Conservation (phyloP, 2,888 invertebrate genomes). For the Emmelina monodactyla region DNA sequence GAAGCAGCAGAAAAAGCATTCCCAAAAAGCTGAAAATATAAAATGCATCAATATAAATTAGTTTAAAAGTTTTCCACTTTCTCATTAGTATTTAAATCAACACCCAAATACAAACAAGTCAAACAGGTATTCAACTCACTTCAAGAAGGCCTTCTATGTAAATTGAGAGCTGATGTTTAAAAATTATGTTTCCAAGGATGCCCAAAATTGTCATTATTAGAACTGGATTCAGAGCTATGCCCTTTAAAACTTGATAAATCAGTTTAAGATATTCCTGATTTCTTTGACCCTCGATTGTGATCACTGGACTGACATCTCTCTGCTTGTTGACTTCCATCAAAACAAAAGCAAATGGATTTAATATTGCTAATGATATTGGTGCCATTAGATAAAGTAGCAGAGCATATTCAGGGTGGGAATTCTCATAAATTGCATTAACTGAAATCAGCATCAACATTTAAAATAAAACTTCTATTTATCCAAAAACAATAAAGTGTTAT, state of each 20-base stretch:
- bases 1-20: constrained; percentile 92
- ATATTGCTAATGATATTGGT: constrained; percentile 89
- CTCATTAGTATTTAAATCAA: too few species aligned
- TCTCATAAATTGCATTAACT: constrained; percentile 87
- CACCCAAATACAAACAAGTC: too few species aligned
- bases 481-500: not conserved
- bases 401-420: constrained; percentile 88
- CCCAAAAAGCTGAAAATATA: constrained; percentile 73
- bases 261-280: constrained; percentile 27
- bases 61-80: too few species aligned
- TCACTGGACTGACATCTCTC: constrained; percentile 29
- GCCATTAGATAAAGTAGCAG: constrained; percentile 92
- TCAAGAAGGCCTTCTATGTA: constrained; percentile 78
- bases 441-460: constrained; percentile 12
- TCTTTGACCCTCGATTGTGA: constrained; percentile 20
- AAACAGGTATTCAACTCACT: constrained; percentile 46
- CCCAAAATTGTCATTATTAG: constrained; percentile 93
- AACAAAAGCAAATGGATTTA: constrained; percentile 92
- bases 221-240: constrained; percentile 86
- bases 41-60: too few species aligned
- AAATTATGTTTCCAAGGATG: constrained; percentile 82
- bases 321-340: constrained; percentile 84
- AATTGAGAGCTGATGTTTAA: constrained; percentile 79
- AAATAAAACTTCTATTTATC: not conserved
- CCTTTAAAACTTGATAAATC: constrained; percentile 67